phyloP scores from a whole-genome alignment of 2,797 vertebrate species.

The Threskiornis aethiopicus region DNA sequence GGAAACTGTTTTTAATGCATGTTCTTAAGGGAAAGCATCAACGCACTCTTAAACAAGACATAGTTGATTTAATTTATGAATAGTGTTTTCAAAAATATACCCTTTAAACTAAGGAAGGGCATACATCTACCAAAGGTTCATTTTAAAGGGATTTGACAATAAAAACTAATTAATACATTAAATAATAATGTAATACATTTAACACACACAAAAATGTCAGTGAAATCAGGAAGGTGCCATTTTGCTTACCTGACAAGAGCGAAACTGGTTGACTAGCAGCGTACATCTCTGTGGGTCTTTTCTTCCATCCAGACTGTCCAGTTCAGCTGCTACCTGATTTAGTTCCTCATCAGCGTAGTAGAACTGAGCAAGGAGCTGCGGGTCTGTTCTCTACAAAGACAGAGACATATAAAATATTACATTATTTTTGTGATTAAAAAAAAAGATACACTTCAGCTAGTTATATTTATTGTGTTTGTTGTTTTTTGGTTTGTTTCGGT shows the following conservation, averaged over 20 bases:
- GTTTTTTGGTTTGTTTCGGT: too few species aligned
- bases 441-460: not conserved
- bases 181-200: not conserved
- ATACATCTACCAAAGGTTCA: not conserved
- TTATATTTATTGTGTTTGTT: not conserved
- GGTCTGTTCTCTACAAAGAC: slow-evolving; percentile 88
- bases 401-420: not conserved
- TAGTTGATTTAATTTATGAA: not conserved
- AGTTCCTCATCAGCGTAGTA: slow-evolving; percentile 98
- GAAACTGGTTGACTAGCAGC: slow-evolving; percentile 95
- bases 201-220: not conserved
- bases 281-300: slow-evolving; percentile 98
- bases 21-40: not conserved
- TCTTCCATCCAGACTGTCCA: slow-evolving; percentile 94
- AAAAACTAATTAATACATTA: not conserved
- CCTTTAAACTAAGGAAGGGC: not conserved
- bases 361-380: slow-evolving; percentile 96
- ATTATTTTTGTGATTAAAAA: not conserved
- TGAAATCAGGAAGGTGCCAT: not conserved
- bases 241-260: slow-evolving; percentile 91
- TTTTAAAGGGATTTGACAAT: not conserved
- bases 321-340: slow-evolving; percentile 93
- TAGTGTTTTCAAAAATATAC: not conserved
- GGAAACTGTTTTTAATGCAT: not conserved
- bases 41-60: not conserved